Percentiles rank a stretch among this genome's conserved stretches.
These are phyloP conservation scores for Drosophila neotestacea DNA, from an alignment of 2,888 invertebrate genomes.

Conservation along the genomic window DNA sequence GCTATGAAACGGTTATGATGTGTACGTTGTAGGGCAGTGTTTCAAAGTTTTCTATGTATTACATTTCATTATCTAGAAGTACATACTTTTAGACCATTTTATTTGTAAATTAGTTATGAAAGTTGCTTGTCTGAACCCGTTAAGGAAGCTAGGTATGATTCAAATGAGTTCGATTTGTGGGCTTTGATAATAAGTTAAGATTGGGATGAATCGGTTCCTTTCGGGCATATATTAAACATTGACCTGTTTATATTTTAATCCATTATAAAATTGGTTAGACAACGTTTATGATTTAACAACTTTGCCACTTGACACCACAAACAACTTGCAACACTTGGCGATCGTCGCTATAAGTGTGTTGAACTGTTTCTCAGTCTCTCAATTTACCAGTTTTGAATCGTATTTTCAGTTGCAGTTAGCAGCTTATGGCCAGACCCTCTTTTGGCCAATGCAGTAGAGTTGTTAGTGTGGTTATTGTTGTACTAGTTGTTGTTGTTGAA, in stretches of 20 bases:
- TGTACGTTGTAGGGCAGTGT: not conserved
- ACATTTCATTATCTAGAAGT: not conserved
- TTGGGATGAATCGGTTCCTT: not conserved
- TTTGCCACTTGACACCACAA: conserved; percentile 9
- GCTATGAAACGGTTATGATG: conserved; percentile 4
- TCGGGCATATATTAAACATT: no score
- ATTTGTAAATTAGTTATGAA: no score
- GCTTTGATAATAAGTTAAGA: no score
- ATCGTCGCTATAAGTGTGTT: conserved; percentile 35
- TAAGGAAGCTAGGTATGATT: not conserved
- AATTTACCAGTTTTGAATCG: conserved; percentile 5
- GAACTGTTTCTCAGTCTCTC: conserved; percentile 11
- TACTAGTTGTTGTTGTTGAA: conserved; percentile 23
- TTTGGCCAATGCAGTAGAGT: conserved; percentile 6
- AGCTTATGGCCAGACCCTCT: not conserved
- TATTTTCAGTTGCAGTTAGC: conserved; percentile 2
- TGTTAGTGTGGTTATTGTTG: not conserved
- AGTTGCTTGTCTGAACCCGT: no score
- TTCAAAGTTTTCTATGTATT: not conserved
- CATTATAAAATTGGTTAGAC: conserved; percentile 15
- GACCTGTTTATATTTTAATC: not conserved
- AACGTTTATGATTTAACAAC: conserved; percentile 35
- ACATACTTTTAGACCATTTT: no score
- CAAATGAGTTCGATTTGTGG: not conserved
- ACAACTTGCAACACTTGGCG: conserved; percentile 36